Conservation (phyloP, 2,113 vertebrate genomes). For the Gallinago undulata region DNA sequence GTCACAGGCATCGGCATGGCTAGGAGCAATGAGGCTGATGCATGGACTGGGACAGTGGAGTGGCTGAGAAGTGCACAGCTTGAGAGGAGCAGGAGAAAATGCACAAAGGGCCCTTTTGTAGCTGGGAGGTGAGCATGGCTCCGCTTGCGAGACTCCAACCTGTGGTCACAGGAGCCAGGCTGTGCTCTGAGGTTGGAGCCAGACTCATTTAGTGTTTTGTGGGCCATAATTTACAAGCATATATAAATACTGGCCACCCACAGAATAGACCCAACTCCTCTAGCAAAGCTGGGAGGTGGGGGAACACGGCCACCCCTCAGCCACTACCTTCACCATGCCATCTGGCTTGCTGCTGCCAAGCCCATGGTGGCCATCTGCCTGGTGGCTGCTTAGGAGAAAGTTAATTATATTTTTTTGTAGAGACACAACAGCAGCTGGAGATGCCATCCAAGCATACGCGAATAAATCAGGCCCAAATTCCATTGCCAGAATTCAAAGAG, state of each 20-base stretch:
- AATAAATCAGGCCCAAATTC: conserved; percentile 12
- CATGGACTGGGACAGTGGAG: not conserved
- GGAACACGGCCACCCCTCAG: not conserved
- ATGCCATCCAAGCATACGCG: not conserved
- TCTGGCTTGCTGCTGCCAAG: conserved; percentile 20
- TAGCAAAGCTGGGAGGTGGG: not conserved
- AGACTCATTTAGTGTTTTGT: conserved; percentile 31
- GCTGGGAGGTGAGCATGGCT: not conserved
- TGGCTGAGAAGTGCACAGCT: not conserved
- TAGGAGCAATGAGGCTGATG: not conserved
- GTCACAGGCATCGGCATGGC: not conserved
- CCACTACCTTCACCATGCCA: not conserved
- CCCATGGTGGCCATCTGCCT: conserved; percentile 16
- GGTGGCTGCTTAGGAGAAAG: conserved; percentile 11
- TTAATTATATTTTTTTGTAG: not conserved
- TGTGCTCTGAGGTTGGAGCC: conserved; percentile 38
- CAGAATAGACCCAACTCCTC: not conserved
- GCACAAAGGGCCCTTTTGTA: conserved; percentile 36
- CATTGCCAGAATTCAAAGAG: not conserved
- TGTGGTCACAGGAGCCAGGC: conserved; percentile 15
- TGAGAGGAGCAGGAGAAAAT: not conserved
- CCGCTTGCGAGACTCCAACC: not conserved
- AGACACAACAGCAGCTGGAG: not conserved
- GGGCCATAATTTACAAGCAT: conserved; percentile 30
- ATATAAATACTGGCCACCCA: conserved; percentile 37